These are phyloP conservation scores for Scylla paramamosain DNA, from an alignment of 1,140 invertebrate species.

Conservation along the genomic window DNA sequence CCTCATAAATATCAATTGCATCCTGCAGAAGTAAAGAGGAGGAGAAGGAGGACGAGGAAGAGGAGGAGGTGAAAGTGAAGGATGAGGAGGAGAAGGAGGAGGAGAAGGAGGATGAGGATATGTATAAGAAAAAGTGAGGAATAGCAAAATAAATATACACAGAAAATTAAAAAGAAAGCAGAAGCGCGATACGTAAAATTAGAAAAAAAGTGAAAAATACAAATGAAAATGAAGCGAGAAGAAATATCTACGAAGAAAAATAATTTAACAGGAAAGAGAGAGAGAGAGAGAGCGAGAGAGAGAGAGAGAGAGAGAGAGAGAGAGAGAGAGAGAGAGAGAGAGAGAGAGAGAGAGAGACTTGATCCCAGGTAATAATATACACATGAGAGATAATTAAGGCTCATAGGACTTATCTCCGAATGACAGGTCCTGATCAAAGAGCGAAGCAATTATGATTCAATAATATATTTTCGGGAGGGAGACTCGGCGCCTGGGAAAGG, in stretches of 20 bases:
- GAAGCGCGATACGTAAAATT: no score
- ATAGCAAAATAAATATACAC: no score
- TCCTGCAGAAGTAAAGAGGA: neutral
- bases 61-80: neutral
- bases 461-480: neutral
- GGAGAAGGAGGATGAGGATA: no score
- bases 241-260: no score
- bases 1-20: slow-evolving; percentile 21
- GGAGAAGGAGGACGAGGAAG: neutral
- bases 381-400: slow-evolving; percentile 1
- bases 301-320: slow-evolving; percentile 2
- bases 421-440: neutral
- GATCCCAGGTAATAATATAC: slow-evolving; percentile 1
- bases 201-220: neutral
- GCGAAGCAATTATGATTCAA: slow-evolving; percentile 2
- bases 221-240: no score
- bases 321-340: slow-evolving; percentile 6
- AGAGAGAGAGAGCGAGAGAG: neutral
- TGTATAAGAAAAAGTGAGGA: no score
- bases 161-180: no score
- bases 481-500: neutral
- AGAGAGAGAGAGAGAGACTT: neutral
- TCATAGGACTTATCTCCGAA: neutral
- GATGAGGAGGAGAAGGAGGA: no score
- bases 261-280: no score